Conservation (phyloP, 2,797 vertebrate genomes). For the Trematomus bernacchii region DNA sequence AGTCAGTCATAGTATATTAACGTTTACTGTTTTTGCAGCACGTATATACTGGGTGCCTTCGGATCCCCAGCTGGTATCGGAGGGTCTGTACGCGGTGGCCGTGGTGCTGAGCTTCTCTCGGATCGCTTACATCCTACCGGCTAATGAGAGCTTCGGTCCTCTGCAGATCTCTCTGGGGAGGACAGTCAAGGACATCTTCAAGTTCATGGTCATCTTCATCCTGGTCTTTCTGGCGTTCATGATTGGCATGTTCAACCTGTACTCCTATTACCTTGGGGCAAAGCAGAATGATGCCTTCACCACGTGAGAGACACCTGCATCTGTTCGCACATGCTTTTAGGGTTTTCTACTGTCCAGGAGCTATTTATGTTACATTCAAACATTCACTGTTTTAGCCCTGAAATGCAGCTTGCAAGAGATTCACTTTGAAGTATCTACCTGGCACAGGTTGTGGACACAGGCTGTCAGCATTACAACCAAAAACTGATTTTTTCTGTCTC, state of each 20-base stretch:
- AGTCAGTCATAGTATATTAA: neutral
- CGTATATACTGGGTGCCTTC: constrained; percentile 95
- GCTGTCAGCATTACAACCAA: neutral
- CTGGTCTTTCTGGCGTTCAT: constrained; percentile 99
- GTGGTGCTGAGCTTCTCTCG: constrained; percentile 98
- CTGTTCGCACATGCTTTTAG: neutral
- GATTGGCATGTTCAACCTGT: constrained; percentile 99
- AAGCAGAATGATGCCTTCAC: constrained; percentile 98
- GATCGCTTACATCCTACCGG: constrained; percentile 98
- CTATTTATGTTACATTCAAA: neutral
- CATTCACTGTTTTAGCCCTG: neutral
- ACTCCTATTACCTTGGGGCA: constrained; percentile 96
- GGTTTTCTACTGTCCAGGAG: neutral
- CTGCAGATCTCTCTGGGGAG: constrained; percentile 98
- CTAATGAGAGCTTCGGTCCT: constrained; percentile 99
- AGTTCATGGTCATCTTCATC: constrained; percentile 99
- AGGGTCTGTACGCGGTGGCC: constrained; percentile 96
- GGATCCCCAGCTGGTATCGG: constrained; percentile 97
- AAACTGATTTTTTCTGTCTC: neutral
- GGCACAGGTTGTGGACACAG: neutral
- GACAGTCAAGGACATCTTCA: constrained; percentile 99
- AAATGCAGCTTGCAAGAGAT: neutral
- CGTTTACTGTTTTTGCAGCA: constrained; percentile 79
- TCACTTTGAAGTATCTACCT: neutral
- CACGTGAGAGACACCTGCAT: constrained; percentile 87